These are phyloP conservation scores for Fragum fragum DNA, from an alignment of 2,888 invertebrate species.

Conservation along the genomic window DNA sequence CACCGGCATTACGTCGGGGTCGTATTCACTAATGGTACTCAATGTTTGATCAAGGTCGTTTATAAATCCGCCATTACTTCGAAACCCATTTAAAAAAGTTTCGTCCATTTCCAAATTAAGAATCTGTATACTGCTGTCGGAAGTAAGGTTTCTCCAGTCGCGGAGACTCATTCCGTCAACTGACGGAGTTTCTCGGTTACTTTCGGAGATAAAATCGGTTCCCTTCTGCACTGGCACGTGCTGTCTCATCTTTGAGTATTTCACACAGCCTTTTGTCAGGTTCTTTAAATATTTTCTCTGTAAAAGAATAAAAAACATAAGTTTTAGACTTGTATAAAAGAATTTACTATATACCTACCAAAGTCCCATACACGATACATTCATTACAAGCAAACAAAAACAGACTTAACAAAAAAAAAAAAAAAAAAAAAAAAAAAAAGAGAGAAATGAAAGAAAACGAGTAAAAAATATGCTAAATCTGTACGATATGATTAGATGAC, in stretches of 20 bases:
- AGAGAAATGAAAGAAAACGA: too few species aligned
- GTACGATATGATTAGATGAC: too few species aligned
- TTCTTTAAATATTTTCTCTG: slow-evolving; percentile 17
- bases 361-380: too few species aligned
- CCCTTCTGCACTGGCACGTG: not conserved
- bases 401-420: too few species aligned
- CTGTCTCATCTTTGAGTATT: slow-evolving; percentile 13
- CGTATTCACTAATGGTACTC: slow-evolving; percentile 19
- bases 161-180: not conserved
- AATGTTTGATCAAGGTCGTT: slow-evolving; percentile 7
- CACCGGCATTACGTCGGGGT: slow-evolving; percentile 14
- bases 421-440: too few species aligned
- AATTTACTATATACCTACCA: too few species aligned
- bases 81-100: slow-evolving; percentile 18
- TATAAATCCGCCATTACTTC: not conserved
- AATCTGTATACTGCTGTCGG: slow-evolving; percentile 52
- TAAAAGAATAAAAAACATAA: too few species aligned
- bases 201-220: not conserved
- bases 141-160: slow-evolving; percentile 44
- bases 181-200: slow-evolving; percentile 12
- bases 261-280: not conserved
- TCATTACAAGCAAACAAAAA: too few species aligned
- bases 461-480: too few species aligned
- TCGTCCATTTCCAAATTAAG: slow-evolving; percentile 43
- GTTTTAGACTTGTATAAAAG: too few species aligned